Percentiles rank a stretch among this genome's conserved stretches.
These are phyloP conservation scores for Cephonodes hylas DNA, from an alignment of 2,888 invertebrate species.

Conservation along the genomic window DNA sequence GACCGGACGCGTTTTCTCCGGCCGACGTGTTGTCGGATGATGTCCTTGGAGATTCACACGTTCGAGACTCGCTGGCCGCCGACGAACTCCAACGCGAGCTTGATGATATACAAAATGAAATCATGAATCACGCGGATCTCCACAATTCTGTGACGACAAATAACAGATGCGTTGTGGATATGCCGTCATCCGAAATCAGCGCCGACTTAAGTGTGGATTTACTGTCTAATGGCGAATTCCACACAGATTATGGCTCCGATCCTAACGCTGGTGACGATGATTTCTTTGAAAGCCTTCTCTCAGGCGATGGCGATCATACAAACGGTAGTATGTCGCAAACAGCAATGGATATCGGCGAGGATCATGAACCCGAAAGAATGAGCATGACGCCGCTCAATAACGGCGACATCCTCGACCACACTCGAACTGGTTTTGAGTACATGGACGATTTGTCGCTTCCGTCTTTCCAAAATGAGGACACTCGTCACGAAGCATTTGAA, in stretches of 20 bases:
- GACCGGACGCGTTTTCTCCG: slow-evolving; percentile 52
- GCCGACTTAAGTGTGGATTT: slow-evolving; percentile 54
- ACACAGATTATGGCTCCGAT: slow-evolving; percentile 61
- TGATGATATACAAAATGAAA: slow-evolving; percentile 71
- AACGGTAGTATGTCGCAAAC: slow-evolving; percentile 42
- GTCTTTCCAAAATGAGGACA: slow-evolving; percentile 66
- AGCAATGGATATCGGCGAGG: slow-evolving; percentile 66
- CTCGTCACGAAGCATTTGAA: slow-evolving; percentile 51
- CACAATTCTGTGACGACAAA: slow-evolving; percentile 44
- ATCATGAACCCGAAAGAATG: slow-evolving; percentile 55
- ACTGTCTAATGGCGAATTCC: slow-evolving; percentile 53
- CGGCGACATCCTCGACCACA: slow-evolving; percentile 67
- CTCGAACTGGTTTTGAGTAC: slow-evolving; percentile 66
- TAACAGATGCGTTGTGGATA: slow-evolving; percentile 40
- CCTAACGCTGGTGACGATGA: slow-evolving; percentile 61
- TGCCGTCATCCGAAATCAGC: slow-evolving; percentile 50
- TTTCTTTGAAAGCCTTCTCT: slow-evolving; percentile 64
- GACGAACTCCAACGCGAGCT: slow-evolving; percentile 69
- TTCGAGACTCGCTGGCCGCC: slow-evolving; percentile 61
- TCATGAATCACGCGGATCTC: slow-evolving; percentile 66
- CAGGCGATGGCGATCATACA: slow-evolving; percentile 49
- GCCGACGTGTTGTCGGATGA: slow-evolving; percentile 61
- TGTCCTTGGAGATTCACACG: slow-evolving; percentile 53
- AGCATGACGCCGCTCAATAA: slow-evolving; percentile 64
- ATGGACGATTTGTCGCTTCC: slow-evolving; percentile 72